A percentile compares a stretch with the other conserved stretches of the same genome.
Evolutionary conservation across 2,797 vertebrate species (phyloP).

Genomic region (Acrocephalus scirpaceus): DNA sequence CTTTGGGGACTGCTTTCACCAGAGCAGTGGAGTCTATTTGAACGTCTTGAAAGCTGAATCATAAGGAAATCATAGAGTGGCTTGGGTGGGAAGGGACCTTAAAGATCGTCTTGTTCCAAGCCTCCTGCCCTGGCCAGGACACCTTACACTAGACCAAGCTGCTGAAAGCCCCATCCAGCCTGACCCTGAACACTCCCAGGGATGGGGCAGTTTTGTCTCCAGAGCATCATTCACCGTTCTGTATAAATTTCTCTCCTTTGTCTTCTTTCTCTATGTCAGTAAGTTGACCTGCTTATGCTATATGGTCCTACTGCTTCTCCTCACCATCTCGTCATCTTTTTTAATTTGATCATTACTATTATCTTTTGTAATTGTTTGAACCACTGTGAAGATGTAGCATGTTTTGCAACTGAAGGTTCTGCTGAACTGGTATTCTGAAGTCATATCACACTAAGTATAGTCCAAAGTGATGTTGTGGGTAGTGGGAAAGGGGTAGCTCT

Average conservation of each 20-base stretch:
- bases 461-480: not conserved
- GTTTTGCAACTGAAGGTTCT: not conserved
- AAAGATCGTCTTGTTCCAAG: not conserved
- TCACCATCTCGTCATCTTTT: not conserved
- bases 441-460: not conserved
- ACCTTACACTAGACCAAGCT: not conserved
- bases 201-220: not conserved
- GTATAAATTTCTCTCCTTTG: not conserved
- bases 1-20: not conserved
- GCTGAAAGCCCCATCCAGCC: not conserved
- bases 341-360: not conserved
- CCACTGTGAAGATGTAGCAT: not conserved
- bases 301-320: not conserved
- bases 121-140: rapidly evolving
- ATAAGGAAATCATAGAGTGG: not conserved
- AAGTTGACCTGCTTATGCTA: not conserved
- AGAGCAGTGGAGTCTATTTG: not conserved
- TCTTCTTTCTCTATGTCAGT: not conserved
- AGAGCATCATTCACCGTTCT: not conserved
- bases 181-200: not conserved
- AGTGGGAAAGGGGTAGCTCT: not conserved
- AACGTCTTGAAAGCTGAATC: not conserved
- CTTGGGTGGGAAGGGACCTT: not conserved
- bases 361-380: not conserved
- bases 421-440: conserved; percentile 1